Percentiles rank a stretch among this genome's conserved stretches.
These are phyloP conservation scores for Proales similis DNA, from an alignment of 1,140 invertebrate species.

Conservation along the genomic window DNA sequence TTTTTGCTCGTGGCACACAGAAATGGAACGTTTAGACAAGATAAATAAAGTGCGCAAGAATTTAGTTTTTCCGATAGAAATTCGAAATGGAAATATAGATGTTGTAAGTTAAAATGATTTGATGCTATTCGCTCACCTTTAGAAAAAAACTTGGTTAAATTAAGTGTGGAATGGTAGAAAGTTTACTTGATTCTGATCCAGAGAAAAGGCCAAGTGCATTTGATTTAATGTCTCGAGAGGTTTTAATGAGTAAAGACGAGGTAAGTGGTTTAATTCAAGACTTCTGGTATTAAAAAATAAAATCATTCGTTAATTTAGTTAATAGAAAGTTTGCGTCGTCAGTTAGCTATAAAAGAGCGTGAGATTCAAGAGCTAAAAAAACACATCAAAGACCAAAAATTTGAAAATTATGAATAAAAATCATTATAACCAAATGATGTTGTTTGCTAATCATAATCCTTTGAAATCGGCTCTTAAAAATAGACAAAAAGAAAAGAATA, in stretches of 20 bases:
- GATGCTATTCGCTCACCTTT: background rate
- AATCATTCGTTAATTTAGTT: too few species aligned
- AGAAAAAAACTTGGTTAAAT: background rate
- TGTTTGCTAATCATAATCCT: too few species aligned
- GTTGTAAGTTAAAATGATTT: background rate
- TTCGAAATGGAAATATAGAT: background rate
- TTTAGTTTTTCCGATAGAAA: background rate
- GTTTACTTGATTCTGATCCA: constrained; percentile 41
- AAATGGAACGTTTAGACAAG: constrained; percentile 69
- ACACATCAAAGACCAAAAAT: too few species aligned
- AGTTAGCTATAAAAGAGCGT: too few species aligned
- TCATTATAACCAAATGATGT: too few species aligned
- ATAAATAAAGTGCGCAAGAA: constrained; percentile 38
- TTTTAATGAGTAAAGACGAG: constrained; percentile 46
- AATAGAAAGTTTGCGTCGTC: too few species aligned
- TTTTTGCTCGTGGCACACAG: constrained; percentile 74
- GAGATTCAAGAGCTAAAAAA: too few species aligned
- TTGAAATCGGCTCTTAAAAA: too few species aligned
- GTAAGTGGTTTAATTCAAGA: constrained; percentile 39
- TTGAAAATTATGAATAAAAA: too few species aligned
- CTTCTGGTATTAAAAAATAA: constrained; percentile 36
- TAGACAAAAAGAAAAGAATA: too few species aligned
- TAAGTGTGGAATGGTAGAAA: constrained; percentile 46
- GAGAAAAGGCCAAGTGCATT: constrained; percentile 43
- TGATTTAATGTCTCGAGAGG: constrained; percentile 43